Percentiles rank a stretch among this genome's conserved stretches.
Evolutionary conservation across 2,888 invertebrate genomes (phyloP).

Genomic region (Taphrorychus bicolor): DNA sequence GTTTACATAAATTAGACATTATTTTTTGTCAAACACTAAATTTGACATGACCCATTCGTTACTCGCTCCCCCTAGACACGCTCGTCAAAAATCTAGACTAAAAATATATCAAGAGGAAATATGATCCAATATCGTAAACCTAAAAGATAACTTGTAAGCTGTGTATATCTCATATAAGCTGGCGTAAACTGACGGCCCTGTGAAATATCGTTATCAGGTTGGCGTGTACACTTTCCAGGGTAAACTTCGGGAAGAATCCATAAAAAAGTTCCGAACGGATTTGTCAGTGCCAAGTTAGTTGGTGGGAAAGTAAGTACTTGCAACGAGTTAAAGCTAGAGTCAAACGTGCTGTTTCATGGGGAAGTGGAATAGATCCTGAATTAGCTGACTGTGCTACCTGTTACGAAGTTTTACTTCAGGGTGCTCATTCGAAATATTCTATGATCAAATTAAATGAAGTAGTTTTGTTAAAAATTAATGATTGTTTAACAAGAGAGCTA

Average conservation of each 20-base stretch:
- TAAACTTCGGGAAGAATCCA: conserved; percentile 13
- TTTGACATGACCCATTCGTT: conserved; percentile 16
- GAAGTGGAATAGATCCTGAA: not conserved
- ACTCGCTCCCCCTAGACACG: conserved; percentile 14
- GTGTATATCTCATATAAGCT: conserved; percentile 27
- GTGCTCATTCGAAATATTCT: too few species aligned
- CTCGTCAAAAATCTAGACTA: conserved; percentile 21
- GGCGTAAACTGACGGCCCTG: conserved; percentile 35
- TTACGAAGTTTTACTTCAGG: too few species aligned
- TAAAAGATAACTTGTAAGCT: conserved; percentile 37
- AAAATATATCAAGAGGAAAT: conserved; percentile 31
- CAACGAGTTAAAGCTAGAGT: not conserved
- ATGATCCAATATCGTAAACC: conserved; percentile 37
- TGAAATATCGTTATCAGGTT: conserved; percentile 39
- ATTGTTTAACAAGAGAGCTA: too few species aligned
- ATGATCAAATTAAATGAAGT: too few species aligned
- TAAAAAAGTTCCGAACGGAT: conserved; percentile 5
- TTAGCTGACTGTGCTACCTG: not conserved
- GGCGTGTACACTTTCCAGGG: conserved; percentile 7
- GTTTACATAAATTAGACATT: too few species aligned
- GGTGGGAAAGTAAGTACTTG: not conserved
- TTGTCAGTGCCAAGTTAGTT: not conserved
- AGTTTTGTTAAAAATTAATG: too few species aligned
- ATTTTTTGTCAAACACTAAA: not conserved
- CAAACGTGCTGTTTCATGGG: not conserved